Percentiles rank a stretch among this genome's conserved stretches.
These are phyloP conservation scores for Ambastaia sidthimunki DNA, from an alignment of 2,797 vertebrate genomes.

Conservation along the genomic window DNA sequence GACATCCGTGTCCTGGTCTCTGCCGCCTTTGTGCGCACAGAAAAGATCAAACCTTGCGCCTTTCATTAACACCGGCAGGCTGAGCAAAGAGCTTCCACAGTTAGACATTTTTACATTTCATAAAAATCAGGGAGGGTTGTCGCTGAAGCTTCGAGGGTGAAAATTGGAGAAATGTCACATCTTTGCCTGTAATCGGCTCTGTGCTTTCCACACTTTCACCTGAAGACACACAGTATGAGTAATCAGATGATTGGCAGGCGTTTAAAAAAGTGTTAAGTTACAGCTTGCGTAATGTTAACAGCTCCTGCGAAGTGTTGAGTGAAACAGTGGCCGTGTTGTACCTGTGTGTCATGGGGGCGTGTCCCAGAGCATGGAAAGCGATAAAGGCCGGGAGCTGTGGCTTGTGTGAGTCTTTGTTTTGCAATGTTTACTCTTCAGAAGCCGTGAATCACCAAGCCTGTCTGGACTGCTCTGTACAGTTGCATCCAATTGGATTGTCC, in stretches of 20 bases:
- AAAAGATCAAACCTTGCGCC: conserved; percentile 11
- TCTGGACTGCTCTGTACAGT: conserved; percentile 12
- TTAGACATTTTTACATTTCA: conserved; percentile 32
- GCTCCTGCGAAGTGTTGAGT: conserved; percentile 28
- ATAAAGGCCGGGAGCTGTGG: conserved; percentile 17
- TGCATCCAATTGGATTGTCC: neutral
- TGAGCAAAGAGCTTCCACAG: conserved; percentile 25
- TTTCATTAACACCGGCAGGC: conserved; percentile 17
- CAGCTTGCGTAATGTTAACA: conserved; percentile 34
- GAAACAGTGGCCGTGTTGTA: conserved; percentile 34
- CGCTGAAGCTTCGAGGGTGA: conserved; percentile 23
- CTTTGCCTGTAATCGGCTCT: conserved; percentile 45
- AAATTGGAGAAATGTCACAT: conserved; percentile 36
- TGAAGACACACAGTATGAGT: conserved; percentile 34
- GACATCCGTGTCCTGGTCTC: conserved; percentile 11
- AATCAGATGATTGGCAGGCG: conserved; percentile 40
- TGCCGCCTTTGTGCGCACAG: conserved; percentile 2
- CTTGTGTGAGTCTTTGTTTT: conserved; percentile 41
- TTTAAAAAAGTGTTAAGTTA: conserved; percentile 12
- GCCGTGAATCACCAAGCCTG: conserved; percentile 16
- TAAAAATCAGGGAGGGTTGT: neutral
- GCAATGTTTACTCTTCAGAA: conserved; percentile 39
- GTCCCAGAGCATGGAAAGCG: conserved; percentile 35
- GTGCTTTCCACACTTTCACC: conserved; percentile 33
- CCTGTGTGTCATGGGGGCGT: conserved; percentile 35